Evolutionary conservation across 2,113 vertebrate genomes (phyloP).

Genomic region (Aphelocoma coerulescens): DNA sequence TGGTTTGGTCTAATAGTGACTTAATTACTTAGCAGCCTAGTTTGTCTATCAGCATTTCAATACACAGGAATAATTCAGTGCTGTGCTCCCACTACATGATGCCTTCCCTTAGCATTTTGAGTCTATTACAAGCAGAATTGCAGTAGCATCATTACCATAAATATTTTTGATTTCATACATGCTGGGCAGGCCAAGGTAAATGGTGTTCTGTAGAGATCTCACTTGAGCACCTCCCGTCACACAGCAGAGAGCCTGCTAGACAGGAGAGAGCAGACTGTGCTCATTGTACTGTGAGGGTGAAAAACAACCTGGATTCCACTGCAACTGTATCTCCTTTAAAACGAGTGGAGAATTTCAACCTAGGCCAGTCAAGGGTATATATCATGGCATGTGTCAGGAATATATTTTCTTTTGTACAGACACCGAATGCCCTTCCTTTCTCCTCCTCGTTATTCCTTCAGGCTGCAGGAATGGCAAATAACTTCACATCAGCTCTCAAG

Average conservation of each 20-base stretch:
- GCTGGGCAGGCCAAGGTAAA: conserved; percentile 11
- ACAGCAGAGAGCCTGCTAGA: conserved; percentile 1
- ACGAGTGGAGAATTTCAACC: not conserved
- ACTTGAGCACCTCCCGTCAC: not conserved
- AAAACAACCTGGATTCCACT: conserved; percentile 25
- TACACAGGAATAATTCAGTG: conserved; percentile 7
- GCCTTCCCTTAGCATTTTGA: conserved; percentile 1
- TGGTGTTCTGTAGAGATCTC: not conserved
- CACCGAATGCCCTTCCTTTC: not conserved
- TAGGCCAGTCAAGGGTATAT: conserved; percentile 1
- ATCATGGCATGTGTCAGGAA: not conserved
- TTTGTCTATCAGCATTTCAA: conserved; percentile 41
- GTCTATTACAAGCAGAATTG: conserved; percentile 37
- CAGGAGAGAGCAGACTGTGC: conserved; percentile 8
- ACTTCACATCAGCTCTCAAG: conserved; percentile 75
- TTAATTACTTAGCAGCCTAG: conserved; percentile 52
- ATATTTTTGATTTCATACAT: not conserved
- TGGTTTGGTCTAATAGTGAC: conserved; percentile 51
- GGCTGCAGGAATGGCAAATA: conserved; percentile 82
- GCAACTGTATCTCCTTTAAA: not conserved
- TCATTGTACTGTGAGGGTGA: not conserved
- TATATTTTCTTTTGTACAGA: not conserved
- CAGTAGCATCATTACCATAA: conserved; percentile 18
- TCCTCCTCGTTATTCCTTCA: conserved; percentile 43
- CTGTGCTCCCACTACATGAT: not conserved